phyloP scores from a whole-genome alignment of 2,888 invertebrate species.

The Agonopterix subpropinquella region DNA sequence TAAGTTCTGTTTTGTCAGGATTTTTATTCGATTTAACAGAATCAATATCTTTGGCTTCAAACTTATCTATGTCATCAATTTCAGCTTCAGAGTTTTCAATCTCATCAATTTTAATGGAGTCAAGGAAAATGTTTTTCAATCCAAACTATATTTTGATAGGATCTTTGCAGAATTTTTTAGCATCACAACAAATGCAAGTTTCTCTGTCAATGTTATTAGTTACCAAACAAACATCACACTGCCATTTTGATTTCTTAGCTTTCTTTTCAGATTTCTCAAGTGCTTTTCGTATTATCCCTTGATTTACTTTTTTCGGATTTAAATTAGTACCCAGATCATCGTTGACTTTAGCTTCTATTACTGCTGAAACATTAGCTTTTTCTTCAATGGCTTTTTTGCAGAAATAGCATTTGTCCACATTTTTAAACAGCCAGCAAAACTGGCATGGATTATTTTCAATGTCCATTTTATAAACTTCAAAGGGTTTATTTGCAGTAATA shows the following conservation, averaged over 20 bases:
- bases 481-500: no score
- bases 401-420: constrained; percentile 26
- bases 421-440: constrained; percentile 37
- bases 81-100: background rate
- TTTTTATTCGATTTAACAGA: background rate
- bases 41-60: background rate
- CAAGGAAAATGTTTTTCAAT: constrained; percentile 6
- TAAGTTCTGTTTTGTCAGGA: no score
- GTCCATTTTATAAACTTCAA: background rate
- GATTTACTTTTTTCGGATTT: no score
- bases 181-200: constrained; percentile 40
- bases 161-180: constrained; percentile 11
- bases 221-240: constrained; percentile 38
- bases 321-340: no score
- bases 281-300: background rate
- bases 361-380: background rate
- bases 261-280: background rate
- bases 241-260: constrained; percentile 26
- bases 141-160: constrained; percentile 18
- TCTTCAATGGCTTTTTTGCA: constrained; percentile 24
- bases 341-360: background rate
- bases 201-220: constrained; percentile 24
- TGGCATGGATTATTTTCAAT: constrained; percentile 19
- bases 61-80: background rate
- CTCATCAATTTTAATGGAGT: background rate